Percentiles rank a stretch among this genome's conserved stretches.
Conservation (phyloP, 2,888 invertebrate species). For the Drosophila maculinotata region DNA sequence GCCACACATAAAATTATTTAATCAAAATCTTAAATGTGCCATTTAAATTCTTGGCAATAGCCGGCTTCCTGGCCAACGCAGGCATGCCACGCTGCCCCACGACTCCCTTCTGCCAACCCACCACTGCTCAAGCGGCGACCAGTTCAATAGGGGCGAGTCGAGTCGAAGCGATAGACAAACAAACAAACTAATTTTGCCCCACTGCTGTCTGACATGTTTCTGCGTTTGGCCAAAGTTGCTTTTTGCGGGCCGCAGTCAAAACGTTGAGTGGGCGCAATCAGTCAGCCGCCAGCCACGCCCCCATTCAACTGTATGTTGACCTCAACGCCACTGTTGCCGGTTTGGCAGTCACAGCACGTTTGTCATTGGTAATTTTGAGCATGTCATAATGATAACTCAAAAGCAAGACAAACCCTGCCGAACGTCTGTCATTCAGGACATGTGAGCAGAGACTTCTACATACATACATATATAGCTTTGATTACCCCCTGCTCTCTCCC, state of each 20-base stretch:
- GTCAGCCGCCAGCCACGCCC: constrained; percentile 39
- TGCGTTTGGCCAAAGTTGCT: constrained; percentile 19
- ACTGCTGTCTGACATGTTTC: constrained; percentile 56
- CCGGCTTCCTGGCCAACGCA: constrained; percentile 36
- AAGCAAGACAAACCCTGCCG: constrained; percentile 44
- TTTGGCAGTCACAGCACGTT: constrained; percentile 71
- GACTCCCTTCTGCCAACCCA: too few relatives aligned
- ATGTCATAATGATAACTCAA: constrained; percentile 80
- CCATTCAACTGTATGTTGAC: constrained; percentile 39
- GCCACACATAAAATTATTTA: constrained; percentile 64
- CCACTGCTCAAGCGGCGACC: too few relatives aligned
- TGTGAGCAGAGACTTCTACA: neutral
- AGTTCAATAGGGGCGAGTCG: constrained; percentile 20
- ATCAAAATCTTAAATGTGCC: constrained; percentile 73
- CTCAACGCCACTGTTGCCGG: constrained; percentile 22
- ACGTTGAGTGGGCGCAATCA: constrained; percentile 54
- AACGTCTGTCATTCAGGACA: constrained; percentile 22
- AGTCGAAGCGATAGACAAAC: constrained; percentile 58
- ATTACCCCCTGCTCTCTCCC: too few relatives aligned
- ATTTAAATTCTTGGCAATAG: constrained; percentile 68
- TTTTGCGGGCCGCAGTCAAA: constrained; percentile 11
- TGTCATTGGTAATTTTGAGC: constrained; percentile 81
- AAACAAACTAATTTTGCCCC: constrained; percentile 73
- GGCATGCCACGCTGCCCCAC: constrained; percentile 2
- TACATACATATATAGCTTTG: neutral